phyloP scores from a whole-genome alignment of 2,888 invertebrate genomes.

The Lucinisca nassula region DNA sequence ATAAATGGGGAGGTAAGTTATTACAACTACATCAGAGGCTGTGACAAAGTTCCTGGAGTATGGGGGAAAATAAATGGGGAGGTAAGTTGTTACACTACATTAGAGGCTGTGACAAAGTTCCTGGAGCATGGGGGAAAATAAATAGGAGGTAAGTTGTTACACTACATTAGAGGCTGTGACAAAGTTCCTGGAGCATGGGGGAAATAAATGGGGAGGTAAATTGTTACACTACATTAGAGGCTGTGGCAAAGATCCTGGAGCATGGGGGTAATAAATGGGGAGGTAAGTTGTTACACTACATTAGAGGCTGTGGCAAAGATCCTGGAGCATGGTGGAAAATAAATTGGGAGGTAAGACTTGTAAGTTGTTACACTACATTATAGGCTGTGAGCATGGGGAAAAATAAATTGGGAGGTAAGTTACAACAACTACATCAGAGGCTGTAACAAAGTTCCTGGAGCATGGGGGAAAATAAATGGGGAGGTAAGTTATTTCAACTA shows the following conservation, averaged over 20 bases:
- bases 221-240: slow-evolving; percentile 97
- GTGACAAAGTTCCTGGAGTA: slow-evolving; percentile 98
- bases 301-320: slow-evolving; percentile 97
- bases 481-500: slow-evolving; percentile 93
- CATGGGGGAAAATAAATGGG: slow-evolving; percentile 91
- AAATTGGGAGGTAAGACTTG: slow-evolving; percentile 90
- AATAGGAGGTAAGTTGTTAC: slow-evolving; percentile 90
- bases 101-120: slow-evolving; percentile 97
- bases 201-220: slow-evolving; percentile 89
- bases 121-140: slow-evolving; percentile 94
- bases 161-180: slow-evolving; percentile 97
- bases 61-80: slow-evolving; percentile 91
- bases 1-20: slow-evolving; percentile 89
- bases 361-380: slow-evolving; percentile 96
- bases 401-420: slow-evolving; percentile 90
- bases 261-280: slow-evolving; percentile 91
- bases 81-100: slow-evolving; percentile 93
- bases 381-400: slow-evolving; percentile 91
- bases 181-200: slow-evolving; percentile 98
- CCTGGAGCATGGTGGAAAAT: slow-evolving; percentile 95
- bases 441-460: slow-evolving; percentile 98
- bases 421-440: slow-evolving; percentile 98
- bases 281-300: slow-evolving; percentile 93
- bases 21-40: slow-evolving; percentile 97
- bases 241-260: slow-evolving; percentile 98